Percentiles rank a stretch among this genome's conserved stretches.
phyloP scores from a whole-genome alignment of 2,113 vertebrate genomes.

The Eonycteris spelaea region DNA sequence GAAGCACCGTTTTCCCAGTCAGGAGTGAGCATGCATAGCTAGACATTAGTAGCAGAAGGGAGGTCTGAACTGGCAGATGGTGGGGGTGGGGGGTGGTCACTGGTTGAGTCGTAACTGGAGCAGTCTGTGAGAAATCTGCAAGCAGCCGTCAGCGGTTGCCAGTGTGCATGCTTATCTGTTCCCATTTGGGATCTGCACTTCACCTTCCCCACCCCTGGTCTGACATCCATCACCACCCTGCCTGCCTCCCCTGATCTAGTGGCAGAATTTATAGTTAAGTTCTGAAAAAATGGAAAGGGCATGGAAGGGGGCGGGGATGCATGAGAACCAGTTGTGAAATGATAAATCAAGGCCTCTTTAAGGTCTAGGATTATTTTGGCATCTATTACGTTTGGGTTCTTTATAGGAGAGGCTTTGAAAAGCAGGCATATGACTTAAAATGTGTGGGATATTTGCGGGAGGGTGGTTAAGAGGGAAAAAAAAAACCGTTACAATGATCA shows the following conservation, averaged over 20 bases:
- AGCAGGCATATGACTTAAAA: neutral
- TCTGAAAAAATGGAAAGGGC: conserved; percentile 22
- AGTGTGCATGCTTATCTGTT: neutral
- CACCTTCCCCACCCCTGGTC: neutral
- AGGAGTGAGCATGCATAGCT: neutral
- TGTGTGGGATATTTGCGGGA: too few relatives aligned
- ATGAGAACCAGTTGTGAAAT: neutral
- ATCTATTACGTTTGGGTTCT: conserved; percentile 1
- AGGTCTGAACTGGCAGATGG: neutral
- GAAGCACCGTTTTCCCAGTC: neutral
- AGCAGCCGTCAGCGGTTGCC: neutral
- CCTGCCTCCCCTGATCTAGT: neutral
- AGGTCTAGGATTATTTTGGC: conserved; percentile 33
- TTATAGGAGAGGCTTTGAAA: neutral
- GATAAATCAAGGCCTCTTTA: neutral
- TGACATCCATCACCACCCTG: conserved; percentile 7
- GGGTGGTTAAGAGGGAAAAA: neutral
- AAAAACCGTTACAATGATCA: conserved; percentile 74
- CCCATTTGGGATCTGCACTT: neutral
- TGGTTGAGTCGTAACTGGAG: neutral
- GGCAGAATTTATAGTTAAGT: conserved; percentile 40
- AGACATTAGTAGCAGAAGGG: neutral
- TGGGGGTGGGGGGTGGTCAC: neutral
- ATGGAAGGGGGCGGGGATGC: neutral
- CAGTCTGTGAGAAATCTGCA: neutral